These are phyloP conservation scores for Branchipolynoe longqiensis DNA, from an alignment of 2,888 invertebrate genomes.

Conservation along the genomic window DNA sequence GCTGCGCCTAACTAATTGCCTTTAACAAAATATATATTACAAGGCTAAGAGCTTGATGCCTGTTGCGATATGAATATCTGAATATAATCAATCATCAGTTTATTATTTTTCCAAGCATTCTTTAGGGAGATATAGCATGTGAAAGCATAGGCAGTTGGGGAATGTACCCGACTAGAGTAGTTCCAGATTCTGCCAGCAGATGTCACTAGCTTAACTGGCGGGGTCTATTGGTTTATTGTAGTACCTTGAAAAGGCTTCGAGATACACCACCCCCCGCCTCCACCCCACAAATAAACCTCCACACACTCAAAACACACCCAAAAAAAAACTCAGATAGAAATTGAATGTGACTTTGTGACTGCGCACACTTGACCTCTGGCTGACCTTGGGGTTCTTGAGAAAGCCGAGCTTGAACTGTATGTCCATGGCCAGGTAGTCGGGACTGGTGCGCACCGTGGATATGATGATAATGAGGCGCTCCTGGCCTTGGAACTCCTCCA, in stretches of 20 bases:
- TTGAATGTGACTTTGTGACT: neutral
- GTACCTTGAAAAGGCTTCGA: neutral
- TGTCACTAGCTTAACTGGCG: too few species aligned
- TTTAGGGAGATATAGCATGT: too few species aligned
- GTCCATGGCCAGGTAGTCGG: constrained; percentile 73
- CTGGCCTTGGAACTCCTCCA: constrained; percentile 79
- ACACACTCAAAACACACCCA: neutral
- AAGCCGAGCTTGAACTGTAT: constrained; percentile 76
- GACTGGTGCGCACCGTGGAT: constrained; percentile 77
- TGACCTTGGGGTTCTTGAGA: constrained; percentile 76
- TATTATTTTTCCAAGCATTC: too few species aligned
- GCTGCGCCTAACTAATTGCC: too few species aligned
- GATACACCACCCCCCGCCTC: neutral
- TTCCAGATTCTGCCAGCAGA: too few species aligned
- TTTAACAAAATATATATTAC: too few species aligned
- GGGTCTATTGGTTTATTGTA: neutral
- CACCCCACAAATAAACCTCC: neutral
- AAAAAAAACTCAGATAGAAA: neutral
- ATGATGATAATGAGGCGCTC: constrained; percentile 78
- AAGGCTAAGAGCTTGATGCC: too few species aligned
- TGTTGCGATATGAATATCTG: too few species aligned
- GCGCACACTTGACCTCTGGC: neutral
- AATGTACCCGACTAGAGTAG: too few species aligned
- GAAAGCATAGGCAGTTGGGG: too few species aligned
- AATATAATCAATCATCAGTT: too few species aligned